A percentile compares a stretch with the other conserved stretches of the same genome.
Conservation (phyloP, 1,140 invertebrate species). For the Probaryconus sp. region DNA sequence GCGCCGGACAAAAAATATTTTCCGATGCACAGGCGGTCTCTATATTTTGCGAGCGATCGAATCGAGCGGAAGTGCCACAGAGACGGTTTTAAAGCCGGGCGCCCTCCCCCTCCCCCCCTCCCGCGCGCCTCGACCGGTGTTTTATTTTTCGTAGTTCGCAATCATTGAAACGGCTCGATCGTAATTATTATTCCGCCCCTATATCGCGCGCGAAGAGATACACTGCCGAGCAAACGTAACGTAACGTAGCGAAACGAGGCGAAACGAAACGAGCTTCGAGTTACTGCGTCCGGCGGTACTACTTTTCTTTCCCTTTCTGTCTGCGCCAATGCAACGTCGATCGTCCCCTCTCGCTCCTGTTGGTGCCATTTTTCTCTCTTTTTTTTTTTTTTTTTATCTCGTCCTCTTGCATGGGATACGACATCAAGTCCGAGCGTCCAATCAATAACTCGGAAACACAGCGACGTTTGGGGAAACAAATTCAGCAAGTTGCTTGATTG, state of each 20-base stretch:
- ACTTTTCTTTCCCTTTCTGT: conserved; percentile 41
- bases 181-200: conserved; percentile 76
- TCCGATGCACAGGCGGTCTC: conserved; percentile 49
- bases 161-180: conserved; percentile 66
- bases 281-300: conserved; percentile 58
- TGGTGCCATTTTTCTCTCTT: conserved; percentile 43
- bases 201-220: conserved; percentile 73
- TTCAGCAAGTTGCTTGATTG: conserved; percentile 79
- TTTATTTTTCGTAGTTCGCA: conserved; percentile 63
- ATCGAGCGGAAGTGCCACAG: conserved; percentile 62
- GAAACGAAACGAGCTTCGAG: conserved; percentile 72
- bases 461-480: conserved; percentile 77
- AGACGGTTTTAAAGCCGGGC: conserved; percentile 45
- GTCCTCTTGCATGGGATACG: conserved; percentile 53
- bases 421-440: conserved; percentile 64
- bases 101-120: conserved; percentile 3
- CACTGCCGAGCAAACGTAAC: conserved; percentile 75
- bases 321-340: conserved; percentile 23
- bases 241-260: conserved; percentile 75
- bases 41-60: conserved; percentile 58
- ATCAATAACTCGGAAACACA: conserved; percentile 77
- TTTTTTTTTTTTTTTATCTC: conserved; percentile 37
- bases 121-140: conserved; percentile 19
- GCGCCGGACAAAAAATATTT: conserved; percentile 59
- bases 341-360: conserved; percentile 12